These are phyloP conservation scores for Agrotis segetum DNA, from an alignment of 2,888 invertebrate genomes.

Conservation along the genomic window DNA sequence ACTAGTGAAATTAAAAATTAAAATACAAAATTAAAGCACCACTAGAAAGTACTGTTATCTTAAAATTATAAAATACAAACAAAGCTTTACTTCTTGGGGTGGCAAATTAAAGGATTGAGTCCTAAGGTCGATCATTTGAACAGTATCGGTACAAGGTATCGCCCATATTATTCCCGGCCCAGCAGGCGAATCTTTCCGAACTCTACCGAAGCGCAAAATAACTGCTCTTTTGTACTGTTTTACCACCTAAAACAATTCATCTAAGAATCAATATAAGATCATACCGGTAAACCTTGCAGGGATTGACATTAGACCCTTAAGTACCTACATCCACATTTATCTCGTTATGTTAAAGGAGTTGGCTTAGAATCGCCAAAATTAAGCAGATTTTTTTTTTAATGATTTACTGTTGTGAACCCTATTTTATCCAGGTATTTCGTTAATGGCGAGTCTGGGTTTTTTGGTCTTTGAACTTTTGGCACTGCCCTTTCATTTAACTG, in stretches of 20 bases:
- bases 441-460: background rate
- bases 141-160: constrained; percentile 96
- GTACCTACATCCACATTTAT: too few species aligned
- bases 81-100: constrained; percentile 95
- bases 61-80: background rate
- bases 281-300: too few species aligned
- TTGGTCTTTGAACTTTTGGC: background rate
- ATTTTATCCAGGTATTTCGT: background rate
- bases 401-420: too few species aligned
- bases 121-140: constrained; percentile 96
- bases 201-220: constrained; percentile 89
- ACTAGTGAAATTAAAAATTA: too few species aligned
- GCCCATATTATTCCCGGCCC: constrained; percentile 97
- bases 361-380: too few species aligned
- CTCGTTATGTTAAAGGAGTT: too few species aligned
- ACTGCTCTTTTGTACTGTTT: constrained; percentile 90
- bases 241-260: constrained; percentile 78
- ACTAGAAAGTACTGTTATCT: background rate
- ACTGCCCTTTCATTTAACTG: background rate
- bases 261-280: too few species aligned
- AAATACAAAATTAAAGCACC: background rate
- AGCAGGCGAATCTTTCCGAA: constrained; percentile 79
- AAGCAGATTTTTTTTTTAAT: too few species aligned
- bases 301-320: too few species aligned
- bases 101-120: constrained; percentile 98